phyloP scores from a whole-genome alignment of 2,888 invertebrate genomes.

The Hylaea fasciaria region DNA sequence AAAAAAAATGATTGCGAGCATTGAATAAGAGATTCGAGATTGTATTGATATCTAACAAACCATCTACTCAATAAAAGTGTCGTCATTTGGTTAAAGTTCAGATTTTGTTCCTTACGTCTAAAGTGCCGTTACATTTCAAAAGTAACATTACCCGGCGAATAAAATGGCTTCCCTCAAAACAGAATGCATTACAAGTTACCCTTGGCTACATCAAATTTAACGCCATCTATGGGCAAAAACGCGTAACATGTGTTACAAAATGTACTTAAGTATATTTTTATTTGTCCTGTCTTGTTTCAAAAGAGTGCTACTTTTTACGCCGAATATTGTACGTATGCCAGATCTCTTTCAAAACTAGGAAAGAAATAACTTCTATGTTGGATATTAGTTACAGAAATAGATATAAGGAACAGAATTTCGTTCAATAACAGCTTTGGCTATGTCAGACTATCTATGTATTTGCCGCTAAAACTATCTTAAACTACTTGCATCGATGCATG shows the following conservation, averaged over 20 bases:
- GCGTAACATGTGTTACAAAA: neutral
- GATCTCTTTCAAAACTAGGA: neutral
- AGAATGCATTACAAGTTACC: neutral
- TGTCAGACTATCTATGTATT: constrained; percentile 54
- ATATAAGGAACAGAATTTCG: constrained; percentile 45
- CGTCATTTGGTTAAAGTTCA: constrained; percentile 27
- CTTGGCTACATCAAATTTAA: neutral
- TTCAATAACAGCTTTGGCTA: constrained; percentile 51
- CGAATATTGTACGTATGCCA: neutral
- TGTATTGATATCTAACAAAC: constrained; percentile 32
- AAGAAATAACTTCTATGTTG: neutral
- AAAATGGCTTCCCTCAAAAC: neutral
- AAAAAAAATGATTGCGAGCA: constrained; percentile 41
- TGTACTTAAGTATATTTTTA: too few relatives aligned
- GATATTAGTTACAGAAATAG: constrained; percentile 17
- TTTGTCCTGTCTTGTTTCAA: neutral
- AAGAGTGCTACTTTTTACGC: neutral
- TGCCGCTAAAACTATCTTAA: constrained; percentile 58
- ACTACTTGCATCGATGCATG: constrained; percentile 65
- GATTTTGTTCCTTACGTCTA: constrained; percentile 49
- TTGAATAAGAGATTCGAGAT: constrained; percentile 45
- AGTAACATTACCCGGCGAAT: neutral
- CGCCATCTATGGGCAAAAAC: neutral
- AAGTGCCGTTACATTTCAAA: neutral
- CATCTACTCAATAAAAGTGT: constrained; percentile 39